phyloP scores from a whole-genome alignment of 2,797 vertebrate genomes.

The Poeciliopsis presidionis region DNA sequence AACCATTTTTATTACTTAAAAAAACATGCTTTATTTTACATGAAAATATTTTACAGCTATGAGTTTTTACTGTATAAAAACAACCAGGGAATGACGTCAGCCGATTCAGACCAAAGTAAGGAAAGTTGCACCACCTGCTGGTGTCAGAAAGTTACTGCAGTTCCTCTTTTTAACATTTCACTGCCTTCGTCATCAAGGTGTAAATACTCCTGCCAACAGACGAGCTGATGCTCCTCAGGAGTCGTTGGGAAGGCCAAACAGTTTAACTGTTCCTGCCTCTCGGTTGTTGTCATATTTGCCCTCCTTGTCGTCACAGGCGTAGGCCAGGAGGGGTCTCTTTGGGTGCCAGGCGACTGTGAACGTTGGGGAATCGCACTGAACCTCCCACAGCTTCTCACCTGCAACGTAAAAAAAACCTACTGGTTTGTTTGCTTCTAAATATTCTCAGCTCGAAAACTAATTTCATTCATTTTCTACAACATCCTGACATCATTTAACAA shows the following conservation, averaged over 20 bases:
- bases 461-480: not conserved
- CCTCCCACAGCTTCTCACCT: slow-evolving; percentile 99
- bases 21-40: slow-evolving; percentile 39
- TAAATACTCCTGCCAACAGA: not conserved
- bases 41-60: slow-evolving; percentile 57
- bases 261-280: slow-evolving; percentile 95
- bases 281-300: slow-evolving; percentile 97
- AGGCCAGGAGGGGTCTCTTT: slow-evolving; percentile 92
- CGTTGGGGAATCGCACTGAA: slow-evolving; percentile 96
- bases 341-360: slow-evolving; percentile 99
- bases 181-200: not conserved
- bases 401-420: not conserved
- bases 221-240: slow-evolving; percentile 73
- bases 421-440: not conserved
- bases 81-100: slow-evolving; percentile 15
- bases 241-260: slow-evolving; percentile 96
- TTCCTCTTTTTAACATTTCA: not conserved
- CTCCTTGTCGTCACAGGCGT: slow-evolving; percentile 98
- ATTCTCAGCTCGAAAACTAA: not conserved
- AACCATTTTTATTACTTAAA: not conserved
- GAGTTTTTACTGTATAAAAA: slow-evolving; percentile 1
- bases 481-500: not conserved
- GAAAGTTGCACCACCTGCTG: slow-evolving; percentile 57
- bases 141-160: not conserved
- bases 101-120: not conserved